A percentile compares a stretch with the other conserved stretches of the same genome.
phyloP scores from a whole-genome alignment of 2,113 vertebrate species.

The Tamias sibiricus region DNA sequence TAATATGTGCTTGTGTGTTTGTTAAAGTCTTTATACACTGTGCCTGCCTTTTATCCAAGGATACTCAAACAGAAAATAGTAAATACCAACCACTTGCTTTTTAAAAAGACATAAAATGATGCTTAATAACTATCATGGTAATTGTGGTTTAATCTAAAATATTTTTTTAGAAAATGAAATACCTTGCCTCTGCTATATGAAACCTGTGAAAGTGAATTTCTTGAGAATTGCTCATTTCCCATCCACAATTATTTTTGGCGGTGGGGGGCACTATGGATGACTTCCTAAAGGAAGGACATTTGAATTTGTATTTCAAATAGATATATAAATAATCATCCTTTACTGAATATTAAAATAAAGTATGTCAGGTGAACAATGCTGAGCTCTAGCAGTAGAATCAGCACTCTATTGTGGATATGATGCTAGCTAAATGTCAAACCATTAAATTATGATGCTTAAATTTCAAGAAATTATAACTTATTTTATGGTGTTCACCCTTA shows the following conservation, averaged over 20 bases:
- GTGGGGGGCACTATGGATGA: background rate
- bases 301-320: background rate
- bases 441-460: background rate
- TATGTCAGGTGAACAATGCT: background rate
- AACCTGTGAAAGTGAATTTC: background rate
- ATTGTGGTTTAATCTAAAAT: background rate
- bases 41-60: background rate
- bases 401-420: background rate
- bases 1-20: background rate
- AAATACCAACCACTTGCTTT: background rate
- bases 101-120: background rate
- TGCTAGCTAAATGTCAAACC: background rate
- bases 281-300: background rate
- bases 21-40: background rate
- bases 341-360: background rate
- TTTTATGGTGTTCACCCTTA: background rate
- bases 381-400: background rate
- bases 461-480: background rate
- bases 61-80: background rate
- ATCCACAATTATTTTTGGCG: background rate
- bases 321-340: background rate
- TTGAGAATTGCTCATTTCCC: background rate
- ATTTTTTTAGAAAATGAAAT: background rate
- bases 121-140: background rate
- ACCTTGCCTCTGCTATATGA: background rate